Evolutionary conservation across 2,888 invertebrate species (phyloP).

Genomic region (Polia nebulosa): DNA sequence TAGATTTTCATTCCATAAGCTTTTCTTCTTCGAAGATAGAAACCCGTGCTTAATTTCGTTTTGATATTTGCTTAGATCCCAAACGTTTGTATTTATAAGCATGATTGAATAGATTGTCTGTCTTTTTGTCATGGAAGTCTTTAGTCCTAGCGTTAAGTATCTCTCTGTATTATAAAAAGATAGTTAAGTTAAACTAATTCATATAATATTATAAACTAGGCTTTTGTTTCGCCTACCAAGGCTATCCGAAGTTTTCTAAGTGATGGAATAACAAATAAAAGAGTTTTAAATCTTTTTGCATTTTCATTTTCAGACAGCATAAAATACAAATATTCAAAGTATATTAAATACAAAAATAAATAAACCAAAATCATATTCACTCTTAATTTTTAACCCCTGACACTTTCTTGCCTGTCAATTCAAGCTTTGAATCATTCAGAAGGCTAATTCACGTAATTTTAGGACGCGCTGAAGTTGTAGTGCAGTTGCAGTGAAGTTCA

Average conservation of each 20-base stretch:
- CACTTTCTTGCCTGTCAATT: not conserved
- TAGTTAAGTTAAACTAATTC: constrained; percentile 61
- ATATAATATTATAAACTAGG: constrained; percentile 54
- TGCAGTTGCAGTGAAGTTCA: too few species aligned
- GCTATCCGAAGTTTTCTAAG: constrained; percentile 72
- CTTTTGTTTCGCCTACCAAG: constrained; percentile 61
- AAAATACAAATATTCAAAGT: not conserved
- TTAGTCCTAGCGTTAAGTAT: constrained; percentile 59
- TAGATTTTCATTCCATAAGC: constrained; percentile 49
- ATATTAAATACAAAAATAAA: not conserved
- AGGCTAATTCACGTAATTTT: too few species aligned
- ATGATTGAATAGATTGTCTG: constrained; percentile 39
- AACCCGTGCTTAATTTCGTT: constrained; percentile 24
- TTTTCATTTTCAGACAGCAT: constrained; percentile 41
- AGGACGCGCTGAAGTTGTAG: too few species aligned
- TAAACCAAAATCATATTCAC: not conserved
- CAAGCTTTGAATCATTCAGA: not conserved
- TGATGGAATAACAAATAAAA: constrained; percentile 75
- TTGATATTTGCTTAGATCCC: constrained; percentile 11
- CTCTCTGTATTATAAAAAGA: constrained; percentile 66
- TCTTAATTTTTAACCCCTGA: not conserved
- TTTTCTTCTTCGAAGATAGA: constrained; percentile 35
- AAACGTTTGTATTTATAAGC: constrained; percentile 29
- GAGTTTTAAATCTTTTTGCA: constrained; percentile 62
- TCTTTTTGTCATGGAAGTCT: constrained; percentile 60